Base-by-base conservation (phyloP, 2,113 vertebrate species). In the Fulmarus glacialis region DNA sequence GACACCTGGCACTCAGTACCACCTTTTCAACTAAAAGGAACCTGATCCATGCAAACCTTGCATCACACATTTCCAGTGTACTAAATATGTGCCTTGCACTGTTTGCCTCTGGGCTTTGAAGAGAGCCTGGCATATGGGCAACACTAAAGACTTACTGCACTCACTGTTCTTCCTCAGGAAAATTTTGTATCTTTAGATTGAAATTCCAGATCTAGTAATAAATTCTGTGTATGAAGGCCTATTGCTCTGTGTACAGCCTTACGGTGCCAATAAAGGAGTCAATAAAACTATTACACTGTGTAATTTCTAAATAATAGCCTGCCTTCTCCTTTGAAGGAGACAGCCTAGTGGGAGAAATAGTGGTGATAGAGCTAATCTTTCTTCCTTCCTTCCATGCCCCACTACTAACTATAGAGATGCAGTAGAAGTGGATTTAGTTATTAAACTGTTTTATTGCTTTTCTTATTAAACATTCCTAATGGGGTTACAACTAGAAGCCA, bases 371-470 rank as follows among this genome's bases (percentile, higher is more conserved):
- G 19, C 40, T 67, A 83, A 90, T 93, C 11, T 34, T 89, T 47
- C 83, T 52, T 48, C 43, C 23, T 71, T 77, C 40, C 67, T 86
- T 85, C 56, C 11, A 6, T 72, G 47, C 36, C 70, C 12, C 18
- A 7, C 64, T 82, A 20, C 12, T 83, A 82, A 66, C 63, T 78
- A 15, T 8, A 83, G 48, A 52, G n/a, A 29, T 53, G 32, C 10
- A 63, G 27, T 17, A 67, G 60, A 82, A 92, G 15, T 59, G 8
- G 40, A 84, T 89, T 89, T 77, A 66, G 27, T 77, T 94, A 48
- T 79, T 89, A 80, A 87, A 86, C n/a, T 68, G 27, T 56, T 92
- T 80, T 85, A 58, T 78, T 95, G 73, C 73, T 91, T 87, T 74
- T 82, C 48, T 89, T 72, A 84, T 84, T 94, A 79, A 95, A 74